Evolutionary conservation across 2,888 invertebrate genomes (phyloP), one percentile per base, ranked within the genome.

Genomic region (Morpho achilles): DNA sequence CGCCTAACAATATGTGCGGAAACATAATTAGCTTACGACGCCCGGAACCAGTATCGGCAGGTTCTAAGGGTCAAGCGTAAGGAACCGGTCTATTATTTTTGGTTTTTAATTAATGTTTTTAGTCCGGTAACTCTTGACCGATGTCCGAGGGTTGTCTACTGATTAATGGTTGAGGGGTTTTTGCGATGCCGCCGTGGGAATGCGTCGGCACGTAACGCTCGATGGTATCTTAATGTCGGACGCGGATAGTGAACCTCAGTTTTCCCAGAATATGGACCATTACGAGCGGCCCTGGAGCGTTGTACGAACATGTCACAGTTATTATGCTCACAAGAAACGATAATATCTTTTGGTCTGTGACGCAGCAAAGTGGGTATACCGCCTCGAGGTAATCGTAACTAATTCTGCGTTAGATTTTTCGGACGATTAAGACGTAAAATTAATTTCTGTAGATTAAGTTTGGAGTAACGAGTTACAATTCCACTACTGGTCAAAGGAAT

Each of bases 291-390:
- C 76, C 79, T 81, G 79, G 80, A 80, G 79, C 80, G 74, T 80
- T 81, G 81, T 85, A 87, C 76, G 83, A 77, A 82, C 87, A 88
- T 86, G 87, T 87, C 88, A 89, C 89, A 87, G 88, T 88, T 89
- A 88, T 88, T 87, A 88, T 83, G 81, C 80, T 86, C 80, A 80
- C 82, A 83, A 82, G 84, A 84, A 84, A 79, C 69, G 88, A 89
- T 89, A 84, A 81, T 77, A 89, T 89, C 89, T 76, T 76, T 74
- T 44, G 78, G 74, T 32, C 74, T 81, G 78, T 85, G 84, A 83
- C 82, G 81, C 83, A 63, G 73, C 67, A 75, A 76, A 79, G 80
- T 79, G 75, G 79, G 79, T 76, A 75, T 67, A 69, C 72, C 74
- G 77, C 74, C 72, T 68, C 69, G 77, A 73, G 81, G 74, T 79